Percentiles rank a stretch among this genome's conserved stretches.
Evolutionary conservation across 2,888 invertebrate genomes (phyloP).

Genomic region (Eristalis tenax): DNA sequence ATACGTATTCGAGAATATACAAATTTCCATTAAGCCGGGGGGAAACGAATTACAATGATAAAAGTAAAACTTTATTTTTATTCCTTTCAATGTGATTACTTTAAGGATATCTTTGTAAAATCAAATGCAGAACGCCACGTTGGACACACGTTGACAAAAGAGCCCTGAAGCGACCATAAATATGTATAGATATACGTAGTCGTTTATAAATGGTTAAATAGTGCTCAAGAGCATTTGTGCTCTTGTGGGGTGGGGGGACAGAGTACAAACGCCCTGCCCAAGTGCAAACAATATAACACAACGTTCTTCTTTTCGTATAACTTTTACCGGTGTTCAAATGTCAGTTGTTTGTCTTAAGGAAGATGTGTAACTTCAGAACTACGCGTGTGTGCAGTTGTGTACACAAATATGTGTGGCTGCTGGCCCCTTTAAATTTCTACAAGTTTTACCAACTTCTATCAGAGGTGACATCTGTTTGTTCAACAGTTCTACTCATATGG

Average conservation of each 20-base stretch:
- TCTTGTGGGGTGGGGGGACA: background rate
- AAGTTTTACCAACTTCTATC: background rate
- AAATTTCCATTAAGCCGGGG: constrained; percentile 10
- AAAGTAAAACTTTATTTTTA: constrained; percentile 24
- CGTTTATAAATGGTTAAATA: constrained; percentile 11
- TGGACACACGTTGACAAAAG: constrained; percentile 13
- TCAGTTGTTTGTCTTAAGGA: background rate
- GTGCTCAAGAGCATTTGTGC: background rate
- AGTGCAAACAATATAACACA: background rate
- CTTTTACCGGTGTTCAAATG: background rate
- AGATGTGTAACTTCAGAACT: background rate
- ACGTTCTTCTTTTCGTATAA: no score
- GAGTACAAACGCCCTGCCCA: background rate
- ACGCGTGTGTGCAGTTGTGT: background rate
- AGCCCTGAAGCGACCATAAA: constrained; percentile 14
- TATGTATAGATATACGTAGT: background rate
- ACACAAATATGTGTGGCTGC: background rate
- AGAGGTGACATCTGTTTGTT: background rate
- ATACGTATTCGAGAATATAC: background rate
- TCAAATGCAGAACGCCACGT: background rate
- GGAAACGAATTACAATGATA: constrained; percentile 18
- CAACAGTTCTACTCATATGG: background rate
- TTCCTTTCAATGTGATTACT: background rate
- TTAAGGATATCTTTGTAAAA: background rate
- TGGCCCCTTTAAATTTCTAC: background rate